Evolutionary conservation across 64 coral and sea anemone species (phyloP).

Genomic region (Platygyra sinensis): DNA sequence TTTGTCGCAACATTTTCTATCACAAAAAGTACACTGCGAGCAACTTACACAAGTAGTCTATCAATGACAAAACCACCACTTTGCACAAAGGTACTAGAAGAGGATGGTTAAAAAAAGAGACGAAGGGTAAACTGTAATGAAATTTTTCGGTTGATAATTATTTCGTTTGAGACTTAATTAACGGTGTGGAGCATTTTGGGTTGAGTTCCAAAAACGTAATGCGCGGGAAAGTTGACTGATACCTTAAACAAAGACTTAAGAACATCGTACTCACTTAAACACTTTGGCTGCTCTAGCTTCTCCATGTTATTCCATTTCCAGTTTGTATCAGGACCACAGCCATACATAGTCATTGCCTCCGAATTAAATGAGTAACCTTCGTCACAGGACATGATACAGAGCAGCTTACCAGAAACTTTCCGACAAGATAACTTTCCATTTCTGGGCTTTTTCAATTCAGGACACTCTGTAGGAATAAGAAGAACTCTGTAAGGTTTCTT

Average conservation of each 20-base stretch:
- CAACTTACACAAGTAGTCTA: too few species aligned
- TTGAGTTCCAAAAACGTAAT: neutral
- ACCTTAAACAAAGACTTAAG: too few species aligned
- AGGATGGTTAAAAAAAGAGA: too few species aligned
- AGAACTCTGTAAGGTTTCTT: neutral
- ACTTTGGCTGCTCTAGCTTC: neutral
- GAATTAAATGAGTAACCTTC: conserved; percentile 30
- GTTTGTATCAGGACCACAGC: conserved; percentile 69
- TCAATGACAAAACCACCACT: too few species aligned
- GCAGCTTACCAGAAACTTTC: conserved; percentile 35
- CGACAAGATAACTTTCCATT: conserved; percentile 36
- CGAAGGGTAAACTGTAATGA: too few species aligned
- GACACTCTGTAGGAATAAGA: conserved; percentile 15
- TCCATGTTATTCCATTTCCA: conserved; percentile 67
- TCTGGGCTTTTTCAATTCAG: conserved; percentile 4
- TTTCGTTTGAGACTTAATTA: too few species aligned
- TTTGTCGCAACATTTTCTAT: too few species aligned
- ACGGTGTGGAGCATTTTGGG: too few species aligned
- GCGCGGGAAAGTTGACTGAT: neutral
- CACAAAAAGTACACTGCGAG: too few species aligned
- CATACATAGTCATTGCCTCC: conserved; percentile 36
- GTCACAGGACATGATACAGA: conserved; percentile 42
- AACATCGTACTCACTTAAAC: conserved; percentile 36
- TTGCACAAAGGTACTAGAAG: too few species aligned
- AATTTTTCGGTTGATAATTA: too few species aligned